Conservation (phyloP, 2,797 vertebrate genomes). For the Alca torda region DNA sequence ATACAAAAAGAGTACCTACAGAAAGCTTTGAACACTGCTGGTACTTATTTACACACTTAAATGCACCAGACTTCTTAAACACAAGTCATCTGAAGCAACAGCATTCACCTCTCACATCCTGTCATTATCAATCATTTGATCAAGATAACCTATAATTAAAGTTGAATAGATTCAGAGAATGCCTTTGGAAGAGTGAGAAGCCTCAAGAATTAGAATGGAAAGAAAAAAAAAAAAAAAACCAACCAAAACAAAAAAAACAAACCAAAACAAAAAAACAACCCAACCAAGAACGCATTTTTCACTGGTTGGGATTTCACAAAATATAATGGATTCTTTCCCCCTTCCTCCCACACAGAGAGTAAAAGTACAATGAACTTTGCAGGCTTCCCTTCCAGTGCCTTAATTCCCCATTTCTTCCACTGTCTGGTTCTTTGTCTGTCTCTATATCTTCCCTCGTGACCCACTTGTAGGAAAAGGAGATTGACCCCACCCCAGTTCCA, state of each 20-base stretch:
- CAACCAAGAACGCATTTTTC: neutral
- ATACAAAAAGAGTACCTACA: neutral
- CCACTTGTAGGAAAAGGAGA: neutral
- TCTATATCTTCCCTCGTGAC: neutral
- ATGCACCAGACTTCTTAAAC: neutral
- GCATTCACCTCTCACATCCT: neutral
- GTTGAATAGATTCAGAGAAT: neutral
- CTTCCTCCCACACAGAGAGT: neutral
- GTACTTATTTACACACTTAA: neutral
- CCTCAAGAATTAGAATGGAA: neutral
- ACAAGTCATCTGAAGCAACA: neutral
- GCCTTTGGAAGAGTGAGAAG: neutral
- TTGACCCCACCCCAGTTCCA: neutral
- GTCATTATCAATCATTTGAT: neutral
- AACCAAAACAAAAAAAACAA: no score
- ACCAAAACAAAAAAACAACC: neutral
- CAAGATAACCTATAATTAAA: neutral
- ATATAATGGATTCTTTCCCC: no score
- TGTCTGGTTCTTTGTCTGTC: neutral
- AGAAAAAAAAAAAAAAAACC: neutral
- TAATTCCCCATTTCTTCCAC: neutral
- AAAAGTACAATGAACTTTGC: neutral
- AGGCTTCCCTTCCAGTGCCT: neutral
- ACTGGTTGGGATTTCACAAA: neutral
- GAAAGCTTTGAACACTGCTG: neutral